Evolutionary conservation across 2,797 vertebrate genomes (phyloP).

Genomic region (Poeciliopsis presidionis): DNA sequence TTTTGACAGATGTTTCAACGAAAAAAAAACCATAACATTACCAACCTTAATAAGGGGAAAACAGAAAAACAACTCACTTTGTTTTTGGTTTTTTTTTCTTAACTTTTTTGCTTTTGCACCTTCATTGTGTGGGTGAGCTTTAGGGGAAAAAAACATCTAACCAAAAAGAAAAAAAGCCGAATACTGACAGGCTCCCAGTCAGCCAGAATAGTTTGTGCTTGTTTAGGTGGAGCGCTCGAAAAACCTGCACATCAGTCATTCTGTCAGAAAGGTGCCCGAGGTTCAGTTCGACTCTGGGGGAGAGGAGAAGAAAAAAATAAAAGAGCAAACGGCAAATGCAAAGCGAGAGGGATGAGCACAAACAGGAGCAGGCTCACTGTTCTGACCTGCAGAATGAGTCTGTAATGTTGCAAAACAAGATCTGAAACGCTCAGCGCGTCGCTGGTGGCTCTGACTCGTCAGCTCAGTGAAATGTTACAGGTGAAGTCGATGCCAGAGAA

Average conservation of each 20-base stretch:
- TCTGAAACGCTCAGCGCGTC: constrained; percentile 38
- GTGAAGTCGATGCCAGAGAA: constrained; percentile 52
- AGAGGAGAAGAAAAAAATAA: constrained; percentile 3
- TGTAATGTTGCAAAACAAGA: constrained; percentile 46
- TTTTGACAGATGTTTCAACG: no score
- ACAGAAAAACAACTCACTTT: background rate
- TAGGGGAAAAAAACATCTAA: constrained; percentile 40
- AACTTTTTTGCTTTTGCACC: constrained; percentile 4
- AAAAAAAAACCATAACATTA: background rate
- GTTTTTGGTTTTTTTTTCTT: background rate
- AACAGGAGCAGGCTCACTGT: constrained; percentile 46
- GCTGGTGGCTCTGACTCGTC: constrained; percentile 49
- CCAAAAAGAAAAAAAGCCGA: constrained; percentile 36
- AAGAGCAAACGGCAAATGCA: constrained; percentile 6
- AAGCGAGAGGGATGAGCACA: constrained; percentile 19
- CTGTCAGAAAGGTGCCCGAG: constrained; percentile 64
- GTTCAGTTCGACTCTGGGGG: constrained; percentile 58
- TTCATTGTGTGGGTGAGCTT: constrained; percentile 38
- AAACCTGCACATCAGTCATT: constrained; percentile 68
- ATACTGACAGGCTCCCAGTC: constrained; percentile 50
- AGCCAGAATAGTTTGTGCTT: constrained; percentile 45
- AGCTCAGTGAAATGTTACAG: constrained; percentile 56
- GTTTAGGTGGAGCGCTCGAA: constrained; percentile 55
- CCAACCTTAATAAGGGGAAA: background rate
- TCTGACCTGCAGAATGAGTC: constrained; percentile 54